phyloP scores from a whole-genome alignment of 2,113 vertebrate species.

The Tichodroma muraria region DNA sequence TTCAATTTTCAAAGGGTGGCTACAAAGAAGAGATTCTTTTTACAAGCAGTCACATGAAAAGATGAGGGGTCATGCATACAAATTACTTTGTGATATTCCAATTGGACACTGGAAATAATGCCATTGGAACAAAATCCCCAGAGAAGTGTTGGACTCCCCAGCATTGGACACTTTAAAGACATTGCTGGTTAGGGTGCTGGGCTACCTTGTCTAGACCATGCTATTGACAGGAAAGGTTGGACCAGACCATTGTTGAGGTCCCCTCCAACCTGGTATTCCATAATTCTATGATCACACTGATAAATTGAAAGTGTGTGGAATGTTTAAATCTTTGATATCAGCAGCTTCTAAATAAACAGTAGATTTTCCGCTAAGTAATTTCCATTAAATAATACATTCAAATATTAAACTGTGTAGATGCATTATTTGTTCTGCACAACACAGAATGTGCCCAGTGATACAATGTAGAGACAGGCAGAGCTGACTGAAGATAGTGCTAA shows the following conservation, averaged over 20 bases:
- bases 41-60: neutral
- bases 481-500: neutral
- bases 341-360: neutral
- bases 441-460: neutral
- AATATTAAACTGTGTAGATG: neutral
- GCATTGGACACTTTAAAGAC: neutral
- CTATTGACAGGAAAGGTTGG: neutral
- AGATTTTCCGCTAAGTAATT: too few species aligned
- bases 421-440: neutral
- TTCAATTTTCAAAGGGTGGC: neutral
- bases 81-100: neutral
- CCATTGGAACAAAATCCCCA: neutral
- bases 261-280: neutral
- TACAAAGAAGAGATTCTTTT: neutral
- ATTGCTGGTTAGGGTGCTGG: neutral
- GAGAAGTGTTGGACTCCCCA: neutral
- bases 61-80: rapidly evolving
- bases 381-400: neutral
- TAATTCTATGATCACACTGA: neutral
- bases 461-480: neutral
- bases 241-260: neutral
- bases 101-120: neutral
- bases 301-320: neutral
- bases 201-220: neutral
- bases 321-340: neutral